Evolutionary conservation across 2,113 vertebrate genomes (phyloP), one percentile per base, ranked within the genome.

Genomic region (Tapirus terrestris): DNA sequence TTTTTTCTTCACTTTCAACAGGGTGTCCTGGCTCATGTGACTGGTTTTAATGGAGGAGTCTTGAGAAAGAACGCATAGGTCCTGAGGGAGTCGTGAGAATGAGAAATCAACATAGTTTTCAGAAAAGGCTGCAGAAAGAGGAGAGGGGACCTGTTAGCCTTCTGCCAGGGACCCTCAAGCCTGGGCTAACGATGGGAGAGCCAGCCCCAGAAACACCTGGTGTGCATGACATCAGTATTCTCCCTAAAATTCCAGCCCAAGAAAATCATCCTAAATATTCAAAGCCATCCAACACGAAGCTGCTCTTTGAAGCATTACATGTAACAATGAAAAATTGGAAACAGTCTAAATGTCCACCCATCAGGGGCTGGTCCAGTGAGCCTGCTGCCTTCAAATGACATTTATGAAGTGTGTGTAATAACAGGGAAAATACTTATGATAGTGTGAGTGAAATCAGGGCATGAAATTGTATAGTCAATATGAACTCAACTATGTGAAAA

Each of bases 381-480:
- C 84, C 8, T 7, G 68, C 39, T n/a, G 86, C 68, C 92, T 96
- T 68, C 61, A 68, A 51, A 33, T 17, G 33, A n/a, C 82, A 17
- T 94, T 94, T 83, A 86, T 18, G 75, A 89, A 92, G 58, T 80
- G 61, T 43, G 14, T 76, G 83, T 92, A 83, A 93, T 83, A 75
- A 95, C 83, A 53, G 25, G 82, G 95, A 89, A 98, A 93, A 86
- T 76, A 68, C 58, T 89, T 61, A 53, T 0, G 25, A 65, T 8
- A 3, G n/a, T 75, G 94, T 45, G 72, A 86, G 61, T n/a, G 93
- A 88, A 90, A 91, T 63, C 53, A 33, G 70, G 25, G 39, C 23
- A 0, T 56, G 80, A 82, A 82, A 89, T 33, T 56, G 17, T 81
- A 65, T 0, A 43, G 77, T 77, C 85, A 18, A 43, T 70, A 36